Evolutionary conservation across 1,140 invertebrate genomes (phyloP).

Genomic region (Leptoteleia sp.): DNA sequence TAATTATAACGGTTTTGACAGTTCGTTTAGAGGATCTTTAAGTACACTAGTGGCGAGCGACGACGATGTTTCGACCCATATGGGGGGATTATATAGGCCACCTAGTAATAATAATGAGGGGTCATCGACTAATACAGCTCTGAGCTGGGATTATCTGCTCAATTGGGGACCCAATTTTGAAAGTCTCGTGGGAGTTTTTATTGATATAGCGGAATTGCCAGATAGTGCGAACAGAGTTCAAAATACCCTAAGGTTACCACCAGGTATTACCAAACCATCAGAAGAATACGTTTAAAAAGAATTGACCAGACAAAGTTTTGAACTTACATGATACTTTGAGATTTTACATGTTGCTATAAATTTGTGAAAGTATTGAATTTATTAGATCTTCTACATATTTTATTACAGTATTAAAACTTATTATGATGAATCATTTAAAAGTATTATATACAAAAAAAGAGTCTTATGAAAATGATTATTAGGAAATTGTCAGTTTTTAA

Average conservation of each 20-base stretch:
- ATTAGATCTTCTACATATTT: too few relatives aligned
- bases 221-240: conserved; percentile 87
- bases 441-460: too few relatives aligned
- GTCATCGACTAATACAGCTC: conserved; percentile 85
- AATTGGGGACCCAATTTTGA: conserved; percentile 98
- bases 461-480: too few relatives aligned
- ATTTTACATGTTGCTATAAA: too few relatives aligned
- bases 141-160: conserved; percentile 96
- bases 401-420: too few relatives aligned
- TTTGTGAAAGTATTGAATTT: too few relatives aligned
- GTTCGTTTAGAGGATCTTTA: conserved; percentile 94
- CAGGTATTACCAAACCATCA: conserved; percentile 87
- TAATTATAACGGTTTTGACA: conserved; percentile 94
- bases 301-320: too few relatives aligned
- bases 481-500: too few relatives aligned
- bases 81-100: conserved; percentile 88
- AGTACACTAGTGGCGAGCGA: conserved; percentile 96
- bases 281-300: conserved; percentile 69
- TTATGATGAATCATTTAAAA: too few relatives aligned
- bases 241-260: conserved; percentile 84
- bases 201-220: conserved; percentile 96
- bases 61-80: conserved; percentile 90
- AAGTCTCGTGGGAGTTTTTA: conserved; percentile 96
- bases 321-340: too few relatives aligned
- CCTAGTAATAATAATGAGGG: conserved; percentile 86